phyloP scores from a whole-genome alignment of 2,113 vertebrate genomes.

The Pelvicachromis taeniatus region DNA sequence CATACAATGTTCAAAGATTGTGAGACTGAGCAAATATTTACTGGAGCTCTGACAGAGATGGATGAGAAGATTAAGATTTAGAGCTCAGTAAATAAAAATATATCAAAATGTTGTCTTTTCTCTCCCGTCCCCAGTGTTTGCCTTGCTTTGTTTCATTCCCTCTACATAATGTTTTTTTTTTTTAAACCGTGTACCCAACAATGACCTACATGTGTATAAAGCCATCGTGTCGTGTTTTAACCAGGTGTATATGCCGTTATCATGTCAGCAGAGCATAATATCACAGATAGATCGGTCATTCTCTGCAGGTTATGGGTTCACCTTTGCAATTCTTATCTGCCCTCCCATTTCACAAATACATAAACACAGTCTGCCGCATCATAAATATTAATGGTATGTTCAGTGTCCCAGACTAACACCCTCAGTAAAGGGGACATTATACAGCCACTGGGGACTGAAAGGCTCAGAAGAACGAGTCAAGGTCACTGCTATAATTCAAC shows the following conservation, averaged over 20 bases:
- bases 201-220: constrained; percentile 11
- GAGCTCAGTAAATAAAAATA: constrained; percentile 6
- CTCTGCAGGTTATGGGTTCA: not conserved
- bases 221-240: not conserved
- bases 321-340: not conserved
- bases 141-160: not conserved
- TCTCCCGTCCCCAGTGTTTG: not conserved
- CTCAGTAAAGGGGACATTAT: constrained; percentile 22
- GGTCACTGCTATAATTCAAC: constrained; percentile 23
- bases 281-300: not conserved
- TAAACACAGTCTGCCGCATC: not conserved
- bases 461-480: constrained; percentile 27
- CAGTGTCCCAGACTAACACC: not conserved
- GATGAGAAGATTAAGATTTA: constrained; percentile 26
- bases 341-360: not conserved
- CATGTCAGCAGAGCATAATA: not conserved
- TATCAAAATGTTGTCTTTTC: not conserved
- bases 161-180: not conserved
- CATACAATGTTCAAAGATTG: not conserved
- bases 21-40: constrained; percentile 31
- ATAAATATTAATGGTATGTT: constrained; percentile 42
- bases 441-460: constrained; percentile 23
- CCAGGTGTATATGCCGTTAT: not conserved
- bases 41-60: constrained; percentile 11
- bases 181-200: not conserved